These are phyloP conservation scores for Propithecus coquereli DNA, from an alignment of 2,113 vertebrate genomes.

Conservation along the genomic window DNA sequence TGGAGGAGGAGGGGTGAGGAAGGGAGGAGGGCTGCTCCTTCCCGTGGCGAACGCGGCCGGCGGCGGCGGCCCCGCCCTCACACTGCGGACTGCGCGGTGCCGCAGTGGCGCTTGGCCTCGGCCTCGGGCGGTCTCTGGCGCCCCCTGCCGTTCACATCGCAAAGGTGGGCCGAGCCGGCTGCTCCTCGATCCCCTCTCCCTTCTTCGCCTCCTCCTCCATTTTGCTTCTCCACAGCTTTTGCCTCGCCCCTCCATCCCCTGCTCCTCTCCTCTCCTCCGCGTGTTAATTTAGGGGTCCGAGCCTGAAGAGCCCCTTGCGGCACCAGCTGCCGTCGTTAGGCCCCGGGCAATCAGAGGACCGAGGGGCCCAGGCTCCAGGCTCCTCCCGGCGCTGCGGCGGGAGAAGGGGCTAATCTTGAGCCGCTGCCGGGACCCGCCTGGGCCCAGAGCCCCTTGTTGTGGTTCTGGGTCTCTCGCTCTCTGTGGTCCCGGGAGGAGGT, in stretches of 20 bases:
- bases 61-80: not conserved
- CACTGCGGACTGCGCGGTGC: not conserved
- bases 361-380: not conserved
- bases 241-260: not conserved
- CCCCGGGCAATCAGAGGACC: not conserved
- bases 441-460: not conserved
- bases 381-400: not conserved
- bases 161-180: not conserved
- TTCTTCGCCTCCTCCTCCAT: not conserved
- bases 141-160: not conserved
- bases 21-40: not conserved
- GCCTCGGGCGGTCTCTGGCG: conserved; percentile 58
- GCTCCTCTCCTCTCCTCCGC: not conserved
- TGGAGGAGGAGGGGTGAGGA: not conserved
- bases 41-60: not conserved
- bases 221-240: not conserved
- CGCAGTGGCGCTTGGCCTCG: not conserved
- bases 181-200: not conserved
- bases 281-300: not conserved
- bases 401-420: not conserved
- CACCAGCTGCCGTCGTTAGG: not conserved
- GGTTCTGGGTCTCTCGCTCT: not conserved
- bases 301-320: not conserved
- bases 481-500: not conserved
- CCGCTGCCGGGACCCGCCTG: accelerated